phyloP scores from a whole-genome alignment of 2,888 invertebrate species.

The Melolontha melolontha region DNA sequence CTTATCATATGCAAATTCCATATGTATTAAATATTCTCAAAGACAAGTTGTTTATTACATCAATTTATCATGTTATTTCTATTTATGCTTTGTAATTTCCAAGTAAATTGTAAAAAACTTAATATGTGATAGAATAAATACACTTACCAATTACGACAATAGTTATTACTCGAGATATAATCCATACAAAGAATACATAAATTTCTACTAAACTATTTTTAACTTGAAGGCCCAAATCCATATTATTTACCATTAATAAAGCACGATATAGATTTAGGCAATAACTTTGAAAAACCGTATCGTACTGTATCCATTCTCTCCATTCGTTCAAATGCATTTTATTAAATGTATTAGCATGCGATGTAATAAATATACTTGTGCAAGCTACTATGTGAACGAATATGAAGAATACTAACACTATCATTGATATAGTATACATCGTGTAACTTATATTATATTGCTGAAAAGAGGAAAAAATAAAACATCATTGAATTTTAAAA shows the following conservation, averaged over 20 bases:
- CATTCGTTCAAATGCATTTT: neutral
- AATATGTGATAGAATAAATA: too few species aligned
- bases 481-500: neutral
- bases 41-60: too few species aligned
- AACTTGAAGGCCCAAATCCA: slow-evolving; percentile 53
- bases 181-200: slow-evolving; percentile 55
- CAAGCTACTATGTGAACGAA: slow-evolving; percentile 49
- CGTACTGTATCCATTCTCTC: neutral
- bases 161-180: slow-evolving; percentile 52
- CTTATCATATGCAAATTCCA: too few species aligned
- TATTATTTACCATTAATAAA: slow-evolving; percentile 52
- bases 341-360: slow-evolving; percentile 5
- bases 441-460: slow-evolving; percentile 43
- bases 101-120: too few species aligned
- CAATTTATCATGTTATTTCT: too few species aligned
- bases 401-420: slow-evolving; percentile 42
- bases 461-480: slow-evolving; percentile 45
- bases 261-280: slow-evolving; percentile 52
- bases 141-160: slow-evolving; percentile 53
- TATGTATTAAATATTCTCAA: too few species aligned
- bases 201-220: slow-evolving; percentile 49
- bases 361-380: slow-evolving; percentile 41
- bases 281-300: slow-evolving; percentile 17
- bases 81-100: too few species aligned
- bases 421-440: slow-evolving; percentile 39